Evolutionary conservation across 2,113 vertebrate species (phyloP), one percentile per base, ranked within the genome.

Genomic region (Marcusenius ussheri): DNA sequence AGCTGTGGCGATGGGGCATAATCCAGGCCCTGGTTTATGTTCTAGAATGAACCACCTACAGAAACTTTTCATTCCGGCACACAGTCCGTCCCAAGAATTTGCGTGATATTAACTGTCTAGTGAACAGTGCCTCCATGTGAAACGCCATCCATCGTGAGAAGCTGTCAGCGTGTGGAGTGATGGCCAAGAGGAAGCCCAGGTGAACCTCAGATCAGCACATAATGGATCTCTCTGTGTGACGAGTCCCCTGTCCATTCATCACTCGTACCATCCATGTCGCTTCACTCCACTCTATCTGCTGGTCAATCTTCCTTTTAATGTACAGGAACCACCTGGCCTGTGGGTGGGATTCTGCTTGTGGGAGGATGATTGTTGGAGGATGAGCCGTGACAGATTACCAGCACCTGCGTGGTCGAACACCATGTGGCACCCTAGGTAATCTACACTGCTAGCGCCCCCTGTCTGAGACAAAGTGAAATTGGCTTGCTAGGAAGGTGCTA

Each of bases 321-420:
- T 19, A 62, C 66, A 46, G 49, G 7, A 80, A 84, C 51, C 89
- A 89, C 56, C 77, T 83, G 89, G 83, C 49, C 50, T 83, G 70
- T 56, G 39, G 77, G 24, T 3, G 27, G 42, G 42, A 3, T 87
- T 27, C 3, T 13, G 50, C 21, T 42, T 83, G 90, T 46, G 50
- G 50, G 42, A 46, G 83, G 83, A 85, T 27, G 8, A 87, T 35
- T 56, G 85, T 4, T 56, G 6, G 15, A 21, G 50, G 50, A 56
- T 39, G 35, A 35, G 13, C 13, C 15, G 3, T 39, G 70, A 39
- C 35, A 77, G 35, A 19, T 77, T 17, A 39, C 35, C 3, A 3
- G 31, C 27, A 35, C 31, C 70, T 15, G 13, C 5, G 31, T 39
- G 31, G 13, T 74, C 13, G 15, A n/a, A 62, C 58, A 62, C 15